Evolutionary conservation across 2,888 invertebrate genomes (phyloP).

Genomic region (Andrena haemorrhoa): DNA sequence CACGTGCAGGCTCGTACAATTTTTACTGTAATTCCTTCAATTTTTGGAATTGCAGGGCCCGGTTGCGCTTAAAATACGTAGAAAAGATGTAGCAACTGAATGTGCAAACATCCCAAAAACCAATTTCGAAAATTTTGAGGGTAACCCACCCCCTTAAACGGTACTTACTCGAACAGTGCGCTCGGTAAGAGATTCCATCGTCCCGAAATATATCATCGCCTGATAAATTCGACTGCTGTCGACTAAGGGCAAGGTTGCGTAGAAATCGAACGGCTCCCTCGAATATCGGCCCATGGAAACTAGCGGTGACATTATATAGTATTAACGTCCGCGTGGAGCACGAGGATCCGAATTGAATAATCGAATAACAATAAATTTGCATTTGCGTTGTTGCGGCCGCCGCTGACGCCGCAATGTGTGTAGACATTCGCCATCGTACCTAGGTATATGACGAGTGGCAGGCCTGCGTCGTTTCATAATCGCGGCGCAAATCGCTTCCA

Average conservation of each 20-base stretch:
- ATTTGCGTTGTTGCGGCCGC: conserved; percentile 81
- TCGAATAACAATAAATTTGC: conserved; percentile 84
- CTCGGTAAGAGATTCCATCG: no score
- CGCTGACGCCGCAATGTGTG: conserved; percentile 80
- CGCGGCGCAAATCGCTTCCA: conserved; percentile 80
- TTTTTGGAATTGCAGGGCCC: no score
- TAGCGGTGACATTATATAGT: conserved; percentile 77
- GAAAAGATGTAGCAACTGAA: no score
- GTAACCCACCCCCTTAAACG: no score
- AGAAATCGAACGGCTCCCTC: conserved; percentile 47
- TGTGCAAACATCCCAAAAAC: no score
- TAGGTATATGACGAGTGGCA: conserved; percentile 73
- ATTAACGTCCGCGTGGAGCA: conserved; percentile 79
- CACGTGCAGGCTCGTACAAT: no score
- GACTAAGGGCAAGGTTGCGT: conserved; percentile 46
- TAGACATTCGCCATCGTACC: conserved; percentile 76
- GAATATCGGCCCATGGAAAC: conserved; percentile 67
- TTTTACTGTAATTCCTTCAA: no score
- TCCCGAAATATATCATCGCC: conserved; percentile 61
- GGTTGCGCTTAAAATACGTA: no score
- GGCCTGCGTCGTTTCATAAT: conserved; percentile 80
- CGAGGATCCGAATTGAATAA: conserved; percentile 81
- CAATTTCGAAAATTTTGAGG: no score
- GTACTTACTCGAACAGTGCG: not conserved
- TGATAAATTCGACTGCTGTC: conserved; percentile 54